Evolutionary conservation across 2,888 invertebrate species (phyloP).

Genomic region (Cacoxenus indagator): DNA sequence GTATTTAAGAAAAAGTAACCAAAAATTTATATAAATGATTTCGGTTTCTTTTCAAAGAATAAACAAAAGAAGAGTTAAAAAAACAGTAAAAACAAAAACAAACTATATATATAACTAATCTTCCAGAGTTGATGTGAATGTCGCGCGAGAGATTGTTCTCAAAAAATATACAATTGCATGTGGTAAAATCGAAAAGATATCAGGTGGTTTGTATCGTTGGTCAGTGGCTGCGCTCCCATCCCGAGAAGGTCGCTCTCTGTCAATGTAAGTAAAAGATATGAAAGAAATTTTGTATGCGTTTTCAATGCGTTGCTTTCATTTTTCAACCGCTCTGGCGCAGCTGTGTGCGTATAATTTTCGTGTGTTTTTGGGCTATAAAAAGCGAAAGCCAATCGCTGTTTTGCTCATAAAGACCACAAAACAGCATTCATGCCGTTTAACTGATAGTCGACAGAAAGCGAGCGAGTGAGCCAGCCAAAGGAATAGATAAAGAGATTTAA

Average conservation of each 20-base stretch:
- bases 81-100: slow-evolving; percentile 26
- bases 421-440: slow-evolving; percentile 53
- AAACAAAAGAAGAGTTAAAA: slow-evolving; percentile 44
- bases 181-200: slow-evolving; percentile 13
- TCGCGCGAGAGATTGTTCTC: neutral
- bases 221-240: neutral
- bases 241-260: neutral
- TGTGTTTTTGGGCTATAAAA: slow-evolving; percentile 51
- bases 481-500: slow-evolving; percentile 40
- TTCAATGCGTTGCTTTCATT: slow-evolving; percentile 56
- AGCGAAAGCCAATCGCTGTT: slow-evolving; percentile 57
- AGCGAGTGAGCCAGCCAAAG: slow-evolving; percentile 28
- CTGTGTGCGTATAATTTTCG: slow-evolving; percentile 14
- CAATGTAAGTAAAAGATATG: slow-evolving; percentile 17
- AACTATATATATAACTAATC: neutral
- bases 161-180: neutral
- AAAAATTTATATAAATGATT: slow-evolving; percentile 56
- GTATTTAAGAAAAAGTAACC: slow-evolving; percentile 51
- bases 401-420: slow-evolving; percentile 63
- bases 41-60: slow-evolving; percentile 51
- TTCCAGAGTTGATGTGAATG: neutral
- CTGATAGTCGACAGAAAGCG: too few species aligned
- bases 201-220: too few species aligned
- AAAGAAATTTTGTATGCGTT: slow-evolving; percentile 23
- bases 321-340: slow-evolving; percentile 23